Percentiles rank a stretch among this genome's conserved stretches.
Evolutionary conservation across 2,888 invertebrate genomes (phyloP).

Genomic region (Aporophyla lueneburgensis): DNA sequence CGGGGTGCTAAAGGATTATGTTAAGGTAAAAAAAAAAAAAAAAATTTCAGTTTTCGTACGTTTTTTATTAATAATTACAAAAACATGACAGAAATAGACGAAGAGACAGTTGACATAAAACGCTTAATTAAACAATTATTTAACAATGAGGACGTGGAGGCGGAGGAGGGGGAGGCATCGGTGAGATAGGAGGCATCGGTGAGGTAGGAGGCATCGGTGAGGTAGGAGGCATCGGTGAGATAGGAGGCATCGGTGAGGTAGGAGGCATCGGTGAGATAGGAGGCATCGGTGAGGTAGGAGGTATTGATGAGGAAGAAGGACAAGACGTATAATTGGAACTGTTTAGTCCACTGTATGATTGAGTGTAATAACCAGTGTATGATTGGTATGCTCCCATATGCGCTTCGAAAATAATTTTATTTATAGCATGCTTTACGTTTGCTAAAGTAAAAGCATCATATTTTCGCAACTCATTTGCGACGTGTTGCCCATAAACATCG

Average conservation of each 20-base stretch:
- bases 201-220: no score
- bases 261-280: no score
- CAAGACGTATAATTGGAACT: conserved; percentile 33
- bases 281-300: no score
- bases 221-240: no score
- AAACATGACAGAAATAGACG: conserved; percentile 3
- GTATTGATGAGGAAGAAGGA: conserved; percentile 51
- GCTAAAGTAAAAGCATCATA: conserved; percentile 32
- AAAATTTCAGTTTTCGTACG: not conserved
- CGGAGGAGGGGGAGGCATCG: no score
- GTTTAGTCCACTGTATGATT: conserved; percentile 48
- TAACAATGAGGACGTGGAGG: no score
- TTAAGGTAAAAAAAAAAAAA: not conserved
- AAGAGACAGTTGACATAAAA: conserved; percentile 20
- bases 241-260: no score
- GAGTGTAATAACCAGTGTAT: conserved; percentile 37
- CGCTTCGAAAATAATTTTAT: conserved; percentile 55
- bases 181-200: no score
- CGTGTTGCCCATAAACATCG: conserved; percentile 50
- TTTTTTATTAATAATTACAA: no score
- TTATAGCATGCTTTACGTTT: conserved; percentile 51
- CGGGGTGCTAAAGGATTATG: conserved; percentile 8
- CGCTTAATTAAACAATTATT: no score
- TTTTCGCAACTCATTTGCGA: conserved; percentile 50
- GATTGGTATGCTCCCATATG: conserved; percentile 53